Base-by-base conservation (phyloP, 1,140 invertebrate genomes). In the Drosophila parabipectinata region DNA sequence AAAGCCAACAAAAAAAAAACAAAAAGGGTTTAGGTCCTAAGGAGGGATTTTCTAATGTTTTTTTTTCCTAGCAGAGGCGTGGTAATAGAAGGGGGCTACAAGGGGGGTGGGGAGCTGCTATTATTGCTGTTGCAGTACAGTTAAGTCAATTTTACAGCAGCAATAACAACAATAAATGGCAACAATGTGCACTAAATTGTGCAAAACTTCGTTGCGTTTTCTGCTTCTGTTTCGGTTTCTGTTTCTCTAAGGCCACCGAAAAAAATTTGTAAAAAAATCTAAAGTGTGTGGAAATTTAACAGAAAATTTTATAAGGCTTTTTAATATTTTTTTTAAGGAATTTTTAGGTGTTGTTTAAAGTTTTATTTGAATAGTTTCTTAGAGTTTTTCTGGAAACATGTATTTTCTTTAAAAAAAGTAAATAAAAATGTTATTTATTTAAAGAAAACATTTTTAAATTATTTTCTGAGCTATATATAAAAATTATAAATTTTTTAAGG, bases 171-270 rank as follows among this genome's bases (percentile, higher is more conserved):
- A 80, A 79, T 61, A 83, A 84, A 79, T 77, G 72, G 67, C 68
- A 69, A 81, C 77, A 80, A 75, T 82, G 79, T 83, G 71, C 71
- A 83, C 79, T 85, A 84, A 84, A 87, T 81, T 69, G 68, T 84
- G 77, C 59, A 77, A 81, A 84, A 85, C 71, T 88, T 82, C 63
- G 28, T 68, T 81, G 64, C 59, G 52, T 77, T 73, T 79, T 50
- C 64, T 62, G 50, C 44, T 78, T 78, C 50, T 62, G 41, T 41
- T 59, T 52, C 32, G 39, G 44, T 45, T 61, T 60, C 37, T 68
- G 51, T 34, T 77, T 44, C 28, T 32, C 32, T 21, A 10, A 47
- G 1, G 15, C 9, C 44, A 47, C 44, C 24, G 44, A 44, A 4
- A 9, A 21, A 47, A 47, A 47, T 15, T 45, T 3, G 6, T 6